Percentiles rank a stretch among this genome's conserved stretches.
phyloP scores from a whole-genome alignment of 2,797 vertebrate genomes.

The Tolypeutes matacus region DNA sequence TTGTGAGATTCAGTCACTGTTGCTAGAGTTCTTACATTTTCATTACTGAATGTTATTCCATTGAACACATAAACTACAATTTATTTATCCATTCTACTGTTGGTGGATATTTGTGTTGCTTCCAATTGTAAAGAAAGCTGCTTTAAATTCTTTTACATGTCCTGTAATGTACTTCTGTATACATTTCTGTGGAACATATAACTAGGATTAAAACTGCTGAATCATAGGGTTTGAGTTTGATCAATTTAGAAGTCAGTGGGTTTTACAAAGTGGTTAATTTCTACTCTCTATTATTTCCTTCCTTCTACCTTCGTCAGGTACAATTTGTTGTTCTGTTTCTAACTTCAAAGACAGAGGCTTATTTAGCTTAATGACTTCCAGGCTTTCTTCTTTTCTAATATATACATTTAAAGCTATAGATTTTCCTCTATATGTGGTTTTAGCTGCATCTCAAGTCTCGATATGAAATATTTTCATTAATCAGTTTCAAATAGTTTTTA shows the following conservation, averaged over 20 bases:
- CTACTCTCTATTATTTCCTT: neutral
- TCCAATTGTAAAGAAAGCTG: neutral
- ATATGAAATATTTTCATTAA: neutral
- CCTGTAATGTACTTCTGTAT: neutral
- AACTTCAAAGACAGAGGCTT: neutral
- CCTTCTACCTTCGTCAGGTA: neutral
- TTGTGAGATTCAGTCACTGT: neutral
- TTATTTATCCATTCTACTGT: neutral
- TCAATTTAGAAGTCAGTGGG: neutral
- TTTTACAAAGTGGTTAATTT: neutral
- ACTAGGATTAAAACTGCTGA: neutral
- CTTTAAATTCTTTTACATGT: constrained; percentile 12
- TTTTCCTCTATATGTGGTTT: neutral
- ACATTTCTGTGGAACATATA: neutral
- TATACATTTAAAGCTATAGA: neutral
- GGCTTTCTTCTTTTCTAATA: neutral
- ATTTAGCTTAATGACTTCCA: neutral
- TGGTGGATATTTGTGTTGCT: neutral
- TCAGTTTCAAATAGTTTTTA: neutral
- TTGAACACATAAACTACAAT: neutral
- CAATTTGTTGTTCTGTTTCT: neutral
- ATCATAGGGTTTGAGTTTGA: neutral
- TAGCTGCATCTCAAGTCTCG: neutral
- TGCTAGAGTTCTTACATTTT: neutral
- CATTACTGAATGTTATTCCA: neutral